These are phyloP conservation scores for Mamestra configurata DNA, from an alignment of 1,140 invertebrate species.

Conservation along the genomic window DNA sequence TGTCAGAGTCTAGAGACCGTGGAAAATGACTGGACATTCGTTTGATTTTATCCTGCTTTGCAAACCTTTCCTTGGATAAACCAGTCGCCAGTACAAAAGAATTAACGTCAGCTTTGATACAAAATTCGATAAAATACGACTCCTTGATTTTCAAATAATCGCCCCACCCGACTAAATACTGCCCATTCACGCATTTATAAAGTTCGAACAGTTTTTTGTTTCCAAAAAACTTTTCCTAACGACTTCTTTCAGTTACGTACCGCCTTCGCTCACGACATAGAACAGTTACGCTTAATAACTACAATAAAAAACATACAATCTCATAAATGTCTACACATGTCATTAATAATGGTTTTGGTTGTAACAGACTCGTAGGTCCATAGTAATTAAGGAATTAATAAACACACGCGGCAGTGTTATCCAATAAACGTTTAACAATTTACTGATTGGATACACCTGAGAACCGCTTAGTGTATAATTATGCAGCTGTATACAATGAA, in stretches of 20 bases:
- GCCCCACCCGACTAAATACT: constrained; percentile 29
- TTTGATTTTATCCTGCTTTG: background rate
- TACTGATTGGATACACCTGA: constrained; percentile 41
- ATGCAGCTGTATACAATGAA: constrained; percentile 33
- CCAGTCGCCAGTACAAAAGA: background rate
- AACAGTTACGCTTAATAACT: constrained; percentile 35
- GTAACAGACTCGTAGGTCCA: constrained; percentile 2
- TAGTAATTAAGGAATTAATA: constrained; percentile 48
- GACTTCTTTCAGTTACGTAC: constrained; percentile 22
- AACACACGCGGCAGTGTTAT: constrained; percentile 31
- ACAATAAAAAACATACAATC: constrained; percentile 29
- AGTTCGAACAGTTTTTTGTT: constrained; percentile 32
- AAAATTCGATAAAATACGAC: constrained; percentile 28
- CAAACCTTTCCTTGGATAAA: background rate
- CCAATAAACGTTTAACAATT: constrained; percentile 46
- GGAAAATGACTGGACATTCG: constrained; percentile 1
- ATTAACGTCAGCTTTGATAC: background rate
- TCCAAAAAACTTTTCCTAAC: constrained; percentile 36
- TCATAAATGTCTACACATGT: constrained; percentile 45
- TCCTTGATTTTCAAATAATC: constrained; percentile 12
- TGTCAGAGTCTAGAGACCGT: constrained; percentile 25
- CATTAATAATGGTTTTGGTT: constrained; percentile 40
- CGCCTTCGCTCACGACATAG: constrained; percentile 32
- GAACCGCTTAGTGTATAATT: constrained; percentile 13
- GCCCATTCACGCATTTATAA: constrained; percentile 32